Percentiles rank a stretch among this genome's conserved stretches.
These are phyloP conservation scores for Euplagia quadripunctaria DNA, from an alignment of 2,888 invertebrate genomes.

Conservation along the genomic window DNA sequence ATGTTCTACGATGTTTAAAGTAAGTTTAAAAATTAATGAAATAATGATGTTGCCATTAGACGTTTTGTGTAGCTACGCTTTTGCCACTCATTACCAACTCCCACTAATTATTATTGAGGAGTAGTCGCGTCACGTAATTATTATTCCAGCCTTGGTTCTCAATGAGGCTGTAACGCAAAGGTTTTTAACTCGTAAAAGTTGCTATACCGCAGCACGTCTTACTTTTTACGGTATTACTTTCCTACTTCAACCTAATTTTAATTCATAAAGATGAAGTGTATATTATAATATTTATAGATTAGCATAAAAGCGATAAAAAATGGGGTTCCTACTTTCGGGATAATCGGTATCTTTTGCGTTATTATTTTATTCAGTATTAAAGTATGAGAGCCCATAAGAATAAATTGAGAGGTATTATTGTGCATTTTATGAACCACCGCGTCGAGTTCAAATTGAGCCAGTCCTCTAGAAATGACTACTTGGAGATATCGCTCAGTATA, in stretches of 20 bases:
- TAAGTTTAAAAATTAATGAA: slow-evolving; percentile 41
- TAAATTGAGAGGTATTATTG: not conserved
- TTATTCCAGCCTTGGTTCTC: slow-evolving; percentile 48
- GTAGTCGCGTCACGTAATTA: slow-evolving; percentile 58
- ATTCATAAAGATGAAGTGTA: slow-evolving; percentile 47
- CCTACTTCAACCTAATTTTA: slow-evolving; percentile 42
- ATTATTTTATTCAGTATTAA: not conserved
- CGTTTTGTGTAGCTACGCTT: slow-evolving; percentile 34
- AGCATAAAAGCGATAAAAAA: slow-evolving; percentile 39
- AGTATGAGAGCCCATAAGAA: not conserved
- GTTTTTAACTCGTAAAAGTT: slow-evolving; percentile 52
- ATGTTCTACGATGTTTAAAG: slow-evolving; percentile 34
- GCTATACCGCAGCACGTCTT: slow-evolving; percentile 35
- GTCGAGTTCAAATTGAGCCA: too few species aligned
- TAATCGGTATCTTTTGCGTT: not conserved
- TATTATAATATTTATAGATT: slow-evolving; percentile 20
- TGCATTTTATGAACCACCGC: too few species aligned
- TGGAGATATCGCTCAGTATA: too few species aligned
- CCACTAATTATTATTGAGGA: slow-evolving; percentile 48
- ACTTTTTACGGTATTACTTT: slow-evolving; percentile 42
- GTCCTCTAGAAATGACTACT: too few species aligned
- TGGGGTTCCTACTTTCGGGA: slow-evolving; percentile 23
- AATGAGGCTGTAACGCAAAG: slow-evolving; percentile 58
- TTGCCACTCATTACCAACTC: slow-evolving; percentile 49
- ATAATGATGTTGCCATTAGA: slow-evolving; percentile 42